Evolutionary conservation across 2,888 invertebrate genomes (phyloP), one percentile per base, ranked within the genome.

Genomic region (Drosophila yooni): DNA sequence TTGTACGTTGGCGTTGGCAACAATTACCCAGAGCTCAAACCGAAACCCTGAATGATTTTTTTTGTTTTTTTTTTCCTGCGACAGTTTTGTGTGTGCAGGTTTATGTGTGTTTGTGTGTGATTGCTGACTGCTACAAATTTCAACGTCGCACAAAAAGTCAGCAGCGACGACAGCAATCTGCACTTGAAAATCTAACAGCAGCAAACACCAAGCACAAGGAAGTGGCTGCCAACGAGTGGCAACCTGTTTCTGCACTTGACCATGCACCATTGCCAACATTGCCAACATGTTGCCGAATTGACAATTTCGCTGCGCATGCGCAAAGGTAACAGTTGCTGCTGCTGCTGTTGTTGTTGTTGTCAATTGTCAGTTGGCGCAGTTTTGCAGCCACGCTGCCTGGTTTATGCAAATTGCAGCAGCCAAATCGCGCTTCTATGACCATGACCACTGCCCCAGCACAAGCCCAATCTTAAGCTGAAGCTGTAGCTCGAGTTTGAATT

Each of bases 281-380:
- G 29, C 76, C 89, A 90, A 90, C 91, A 91, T 91, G 91, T 91
- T 91, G 89, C 88, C 91, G 85, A 89, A 90, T 90, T 91, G 91
- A 82, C 86, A 88, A 82, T 87, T 82, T 80, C 82, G 79, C 60
- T 80, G 78, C 77, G 71, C 76, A 80, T 83, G 73, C 75, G 76
- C 74, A 77, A 63, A 69, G 63, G 69, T 83, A 59, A 74, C 70
- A 58, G 73, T 74, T 79, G 79, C 36, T 74, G 75, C 52, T 71
- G 71, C 46, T 79, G 83, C 50, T 77, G 56, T 53, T 66, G 72
- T 53, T 70, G 79, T 63, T 85, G 86, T 88, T 85, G 89, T 89
- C 89, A 87, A 87, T 87, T 87, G 87, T 87, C 87, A 84, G 88
- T 76, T 74, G 65, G 71, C 54, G 52, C 50, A 63, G 68, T 71